A percentile compares a stretch with the other conserved stretches of the same genome.
phyloP scores from a whole-genome alignment of 2,888 invertebrate species.

The Neoascia interrupta region DNA sequence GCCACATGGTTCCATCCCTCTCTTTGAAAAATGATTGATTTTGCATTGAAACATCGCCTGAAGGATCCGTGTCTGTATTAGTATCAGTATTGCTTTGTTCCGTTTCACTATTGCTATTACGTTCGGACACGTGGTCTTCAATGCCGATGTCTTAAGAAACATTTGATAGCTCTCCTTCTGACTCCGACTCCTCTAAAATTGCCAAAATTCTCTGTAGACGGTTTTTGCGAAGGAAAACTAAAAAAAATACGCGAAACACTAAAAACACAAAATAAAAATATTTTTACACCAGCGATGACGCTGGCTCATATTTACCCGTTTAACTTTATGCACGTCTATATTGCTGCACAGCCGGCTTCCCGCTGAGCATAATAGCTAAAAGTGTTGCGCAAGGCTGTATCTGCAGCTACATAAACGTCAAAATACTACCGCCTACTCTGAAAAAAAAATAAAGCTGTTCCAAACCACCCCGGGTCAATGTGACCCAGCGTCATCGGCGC shows the following conservation, averaged over 20 bases:
- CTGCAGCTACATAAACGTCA: constrained; percentile 5
- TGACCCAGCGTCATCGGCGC: constrained; percentile 1
- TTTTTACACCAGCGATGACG: constrained; percentile 6
- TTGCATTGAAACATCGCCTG: neutral
- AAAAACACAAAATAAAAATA: constrained; percentile 4
- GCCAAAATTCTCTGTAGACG: neutral
- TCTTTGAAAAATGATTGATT: neutral
- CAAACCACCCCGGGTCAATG: neutral
- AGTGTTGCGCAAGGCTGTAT: neutral
- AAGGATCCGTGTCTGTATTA: neutral
- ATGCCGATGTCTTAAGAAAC: neutral
- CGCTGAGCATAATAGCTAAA: neutral
- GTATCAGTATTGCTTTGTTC: constrained; percentile 1
- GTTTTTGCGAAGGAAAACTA: neutral
- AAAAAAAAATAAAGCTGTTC: constrained; percentile 3
- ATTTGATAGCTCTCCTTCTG: neutral
- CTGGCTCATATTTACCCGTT: constrained; percentile 2
- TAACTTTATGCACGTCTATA: neutral
- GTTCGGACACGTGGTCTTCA: neutral
- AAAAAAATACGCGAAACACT: neutral
- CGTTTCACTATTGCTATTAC: constrained; percentile 3
- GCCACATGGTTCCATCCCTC: neutral
- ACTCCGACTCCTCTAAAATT: neutral
- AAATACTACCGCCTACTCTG: neutral
- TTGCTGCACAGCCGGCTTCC: neutral